Base-by-base conservation (phyloP, 23 tunicate genomes). In the Ciona savignyi region DNA sequence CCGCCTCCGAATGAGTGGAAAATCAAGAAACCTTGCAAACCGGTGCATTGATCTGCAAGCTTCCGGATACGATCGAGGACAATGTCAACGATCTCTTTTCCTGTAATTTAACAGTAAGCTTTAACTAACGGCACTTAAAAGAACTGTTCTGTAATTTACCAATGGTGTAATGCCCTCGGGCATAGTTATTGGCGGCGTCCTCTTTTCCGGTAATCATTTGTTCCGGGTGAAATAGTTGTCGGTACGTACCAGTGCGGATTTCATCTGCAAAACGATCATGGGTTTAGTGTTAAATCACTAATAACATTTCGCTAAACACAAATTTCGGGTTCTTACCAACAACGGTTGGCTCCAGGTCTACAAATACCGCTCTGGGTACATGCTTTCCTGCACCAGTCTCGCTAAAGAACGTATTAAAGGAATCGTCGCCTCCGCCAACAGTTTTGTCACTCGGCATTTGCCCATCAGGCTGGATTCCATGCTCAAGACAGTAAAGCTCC, bases 1-100 rank as follows among this genome's bases (percentile, higher is more conserved):
- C 56, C 56, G 15, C 56, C 56, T 6, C 56, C 56, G 56, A 42
- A 42, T 6, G 74, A 63, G 68, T 63, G 68, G n/a, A 63, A 63
- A 25, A 23, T 23, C 11, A 42, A 15, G 15, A 42, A 42, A 42
- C 56, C 56, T 42, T 42, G 56, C 56, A 42, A 42, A 42, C 56
- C 56, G 15, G 56, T 42, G 56, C 56, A 42, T 42, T 42, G 56
- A 15, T 42, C 56, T 9, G 56, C 56, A 6, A 42, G 15, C 56
- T 42, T 42, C 15, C 56, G 56, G 56, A 42, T 42, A 42, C 56
- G 56, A 42, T 42, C 56, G 56, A 42, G 56, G 15, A 42, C 56
- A 42, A 15, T 42, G 56, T 42, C 56, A 9, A 42, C 56, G 15
- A 42, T 42, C 56, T 42, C 56, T 42, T 65, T 65, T 4, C 29